These are phyloP conservation scores for Andrena trimmerana DNA, from an alignment of 2,888 invertebrate species.

Conservation along the genomic window DNA sequence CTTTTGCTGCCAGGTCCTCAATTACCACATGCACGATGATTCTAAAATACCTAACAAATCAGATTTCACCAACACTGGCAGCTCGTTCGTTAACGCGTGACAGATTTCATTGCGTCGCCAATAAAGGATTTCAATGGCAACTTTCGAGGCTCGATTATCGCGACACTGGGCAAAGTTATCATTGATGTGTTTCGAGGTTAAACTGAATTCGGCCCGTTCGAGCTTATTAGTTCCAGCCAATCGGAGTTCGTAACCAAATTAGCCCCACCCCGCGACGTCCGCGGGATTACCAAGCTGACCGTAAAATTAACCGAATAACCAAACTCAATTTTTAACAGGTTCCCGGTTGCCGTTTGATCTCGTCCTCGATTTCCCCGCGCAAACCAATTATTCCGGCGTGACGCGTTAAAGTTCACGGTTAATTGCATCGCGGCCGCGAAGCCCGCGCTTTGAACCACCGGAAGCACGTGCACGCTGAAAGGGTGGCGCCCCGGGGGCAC, in stretches of 20 bases:
- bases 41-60: too few relatives aligned
- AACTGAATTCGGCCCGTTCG: conserved; percentile 9
- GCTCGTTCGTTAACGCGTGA: too few relatives aligned
- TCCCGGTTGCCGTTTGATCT: conserved; percentile 14
- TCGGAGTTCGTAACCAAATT: conserved; percentile 28
- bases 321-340: conserved; percentile 33
- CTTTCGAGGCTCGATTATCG: too few relatives aligned
- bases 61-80: too few relatives aligned
- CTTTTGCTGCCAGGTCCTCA: too few relatives aligned
- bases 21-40: too few relatives aligned
- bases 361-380: conserved; percentile 21
- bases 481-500: not conserved
- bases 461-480: conserved; percentile 10
- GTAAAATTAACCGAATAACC: conserved; percentile 42
- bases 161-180: too few relatives aligned
- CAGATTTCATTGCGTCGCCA: too few relatives aligned
- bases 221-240: conserved; percentile 36
- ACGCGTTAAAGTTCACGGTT: conserved; percentile 56
- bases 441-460: conserved; percentile 34
- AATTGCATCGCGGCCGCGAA: conserved; percentile 31
- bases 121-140: too few relatives aligned
- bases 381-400: conserved; percentile 55
- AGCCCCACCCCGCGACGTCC: conserved; percentile 7
- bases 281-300: conserved; percentile 20
- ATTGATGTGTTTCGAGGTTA: not conserved